Base-by-base conservation (phyloP, 2,888 invertebrate genomes). In the Lamproptera curius region DNA sequence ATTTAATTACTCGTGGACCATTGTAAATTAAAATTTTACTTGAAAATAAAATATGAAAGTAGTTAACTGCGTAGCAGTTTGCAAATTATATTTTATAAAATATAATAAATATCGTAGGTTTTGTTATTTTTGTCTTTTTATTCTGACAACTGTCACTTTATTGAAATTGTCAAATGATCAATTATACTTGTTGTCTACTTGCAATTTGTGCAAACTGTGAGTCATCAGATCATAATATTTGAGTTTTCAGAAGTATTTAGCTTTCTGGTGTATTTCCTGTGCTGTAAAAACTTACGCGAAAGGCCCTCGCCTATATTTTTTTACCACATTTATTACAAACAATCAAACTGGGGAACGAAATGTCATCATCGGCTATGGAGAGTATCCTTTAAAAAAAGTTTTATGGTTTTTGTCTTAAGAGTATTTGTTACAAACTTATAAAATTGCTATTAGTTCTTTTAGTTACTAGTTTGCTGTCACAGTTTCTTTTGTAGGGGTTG, bases 291-390 rank as follows among this genome's bases (percentile, higher is more conserved):
- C 44, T 33, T 49, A n/a, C n/a, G n/a, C n/a, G n/a, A n/a, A 46
- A 62, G 65, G 68, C 51, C 48, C 31, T 44, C 26, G 58, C 65
- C 63, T 63, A 17, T 52, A 66, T 70, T 67, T 67, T 61, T 55
- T 67, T 51, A 55, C 51, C 56, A 63, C 56, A 58, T 61, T 65
- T 63, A 57, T 52, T 54, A 51, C 52, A 79, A 76, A 54, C 72
- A 72, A 67, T 75, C 91, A 92, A 90, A 87, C 92, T 94, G 94
- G 94, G 94, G 76, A 94, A 94, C 91, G 94, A 94, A 89, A 95
- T 95, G 95, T 95, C 95, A 70, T 92, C 93, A 62, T 92, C 94
- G 60, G 92, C 93, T 66, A 95, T 95, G 95, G 95, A 95, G 90
- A 95, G 95, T 95, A 94, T 94, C 94, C 94, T 94, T 94, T 92